phyloP scores from a whole-genome alignment of 2,797 vertebrate species.

The Hemitrygon akajei region DNA sequence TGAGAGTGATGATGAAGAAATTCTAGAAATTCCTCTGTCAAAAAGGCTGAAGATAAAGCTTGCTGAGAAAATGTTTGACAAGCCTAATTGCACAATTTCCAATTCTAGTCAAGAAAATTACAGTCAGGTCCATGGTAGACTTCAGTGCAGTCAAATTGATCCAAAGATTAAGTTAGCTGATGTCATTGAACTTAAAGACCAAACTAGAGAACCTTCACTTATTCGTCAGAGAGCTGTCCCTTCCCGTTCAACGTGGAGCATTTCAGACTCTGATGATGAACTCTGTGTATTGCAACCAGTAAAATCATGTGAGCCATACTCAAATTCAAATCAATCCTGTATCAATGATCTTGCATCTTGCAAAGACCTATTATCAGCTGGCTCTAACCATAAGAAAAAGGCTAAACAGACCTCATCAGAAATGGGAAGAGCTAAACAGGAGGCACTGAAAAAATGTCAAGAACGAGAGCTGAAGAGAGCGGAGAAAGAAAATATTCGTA shows the following conservation, averaged over 20 bases:
- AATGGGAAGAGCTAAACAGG: constrained; percentile 46
- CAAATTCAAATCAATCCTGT: not conserved
- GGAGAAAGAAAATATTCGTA: constrained; percentile 46
- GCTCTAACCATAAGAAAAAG: constrained; percentile 47
- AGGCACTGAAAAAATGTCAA: constrained; percentile 46
- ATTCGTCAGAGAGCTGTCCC: not conserved
- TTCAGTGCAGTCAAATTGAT: not conserved
- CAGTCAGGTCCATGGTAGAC: not conserved
- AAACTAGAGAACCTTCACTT: not conserved
- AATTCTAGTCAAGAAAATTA: constrained; percentile 1
- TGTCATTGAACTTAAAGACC: not conserved
- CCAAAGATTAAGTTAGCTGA: not conserved
- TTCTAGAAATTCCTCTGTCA: constrained; percentile 52
- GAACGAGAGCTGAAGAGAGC: constrained; percentile 48
- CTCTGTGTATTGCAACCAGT: not conserved
- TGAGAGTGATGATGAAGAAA: constrained; percentile 59
- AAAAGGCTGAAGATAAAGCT: constrained; percentile 56
- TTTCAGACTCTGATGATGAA: constrained; percentile 37
- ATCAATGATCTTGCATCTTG: not conserved
- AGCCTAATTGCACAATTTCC: not conserved
- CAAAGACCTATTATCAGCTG: constrained; percentile 30
- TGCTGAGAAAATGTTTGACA: not conserved
- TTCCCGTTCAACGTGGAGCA: not conserved
- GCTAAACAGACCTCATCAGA: constrained; percentile 47
- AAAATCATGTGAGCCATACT: not conserved